Evolutionary conservation across 1,140 invertebrate genomes (phyloP).

Genomic region (Drosophila jambulina): DNA sequence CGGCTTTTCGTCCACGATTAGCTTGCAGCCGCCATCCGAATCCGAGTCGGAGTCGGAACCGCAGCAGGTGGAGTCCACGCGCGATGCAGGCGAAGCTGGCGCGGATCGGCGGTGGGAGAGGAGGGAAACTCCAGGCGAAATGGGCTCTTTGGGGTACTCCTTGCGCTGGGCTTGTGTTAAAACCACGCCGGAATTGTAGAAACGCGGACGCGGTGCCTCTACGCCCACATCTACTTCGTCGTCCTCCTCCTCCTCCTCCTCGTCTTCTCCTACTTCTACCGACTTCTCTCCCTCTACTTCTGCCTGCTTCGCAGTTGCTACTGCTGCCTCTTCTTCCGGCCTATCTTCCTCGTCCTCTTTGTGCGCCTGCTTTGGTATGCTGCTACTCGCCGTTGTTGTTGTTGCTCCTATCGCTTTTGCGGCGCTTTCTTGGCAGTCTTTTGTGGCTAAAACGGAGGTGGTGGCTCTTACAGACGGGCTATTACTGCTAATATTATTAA

Average conservation of each 20-base stretch:
- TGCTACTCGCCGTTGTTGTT: conserved; percentile 32
- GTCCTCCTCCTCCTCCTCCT: conserved; percentile 39
- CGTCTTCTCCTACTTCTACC: neutral
- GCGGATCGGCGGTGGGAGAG: conserved; percentile 12
- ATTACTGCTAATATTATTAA: conserved; percentile 31
- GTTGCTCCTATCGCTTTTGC: conserved; percentile 30
- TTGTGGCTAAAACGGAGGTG: conserved; percentile 61
- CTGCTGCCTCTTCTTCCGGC: conserved; percentile 11
- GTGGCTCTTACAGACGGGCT: conserved; percentile 10
- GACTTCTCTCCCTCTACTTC: neutral
- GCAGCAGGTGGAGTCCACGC: conserved; percentile 3
- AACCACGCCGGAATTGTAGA: conserved; percentile 88
- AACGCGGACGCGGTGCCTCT: conserved; percentile 86
- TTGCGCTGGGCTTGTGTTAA: conserved; percentile 92
- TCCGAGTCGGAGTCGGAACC: conserved; percentile 51
- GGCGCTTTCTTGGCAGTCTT: conserved; percentile 66
- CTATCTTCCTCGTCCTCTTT: conserved; percentile 29
- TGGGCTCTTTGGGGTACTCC: conserved; percentile 87
- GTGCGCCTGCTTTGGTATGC: conserved; percentile 68
- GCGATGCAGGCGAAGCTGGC: conserved; percentile 22
- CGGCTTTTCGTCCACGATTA: conserved; percentile 85
- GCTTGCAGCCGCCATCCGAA: conserved; percentile 78
- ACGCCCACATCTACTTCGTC: conserved; percentile 61
- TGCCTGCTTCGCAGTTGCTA: conserved; percentile 9
- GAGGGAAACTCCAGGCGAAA: neutral